Percentiles rank a stretch among this genome's conserved stretches.
Conservation (phyloP, 1,140 invertebrate species). For the Polypedilum pembai region DNA sequence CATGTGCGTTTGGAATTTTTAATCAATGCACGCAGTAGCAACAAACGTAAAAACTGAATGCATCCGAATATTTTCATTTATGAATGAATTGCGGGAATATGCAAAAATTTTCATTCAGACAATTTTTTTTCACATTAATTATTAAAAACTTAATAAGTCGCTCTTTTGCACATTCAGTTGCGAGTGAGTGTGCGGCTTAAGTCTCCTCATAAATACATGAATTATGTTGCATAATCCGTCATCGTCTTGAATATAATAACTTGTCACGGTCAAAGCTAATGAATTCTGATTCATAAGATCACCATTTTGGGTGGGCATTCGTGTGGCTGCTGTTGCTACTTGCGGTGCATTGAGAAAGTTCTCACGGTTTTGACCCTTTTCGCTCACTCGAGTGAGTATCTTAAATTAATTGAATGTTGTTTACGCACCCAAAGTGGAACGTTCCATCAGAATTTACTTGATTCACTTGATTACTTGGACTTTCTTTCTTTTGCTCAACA, state of each 20-base stretch:
- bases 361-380: constrained; percentile 27
- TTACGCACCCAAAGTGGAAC: constrained; percentile 14
- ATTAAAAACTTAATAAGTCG: not conserved
- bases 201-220: constrained; percentile 12
- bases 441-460: constrained; percentile 10
- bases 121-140: constrained; percentile 21
- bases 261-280: constrained; percentile 20
- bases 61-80: not conserved
- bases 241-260: constrained; percentile 25
- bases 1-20: too few relatives aligned
- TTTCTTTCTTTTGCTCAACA: not conserved
- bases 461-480: constrained; percentile 21
- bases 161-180: not conserved
- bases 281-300: constrained; percentile 26
- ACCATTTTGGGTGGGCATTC: not conserved
- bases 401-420: not conserved
- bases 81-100: constrained; percentile 21
- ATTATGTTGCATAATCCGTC: constrained; percentile 25
- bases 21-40: not conserved
- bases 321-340: not conserved
- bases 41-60: not conserved
- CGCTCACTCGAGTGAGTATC: not conserved
- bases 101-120: not conserved
- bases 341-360: constrained; percentile 20
- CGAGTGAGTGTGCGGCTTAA: not conserved